Evolutionary conservation across 2,888 invertebrate genomes (phyloP).

Genomic region (Pseudococcus jackbeardsleyi): DNA sequence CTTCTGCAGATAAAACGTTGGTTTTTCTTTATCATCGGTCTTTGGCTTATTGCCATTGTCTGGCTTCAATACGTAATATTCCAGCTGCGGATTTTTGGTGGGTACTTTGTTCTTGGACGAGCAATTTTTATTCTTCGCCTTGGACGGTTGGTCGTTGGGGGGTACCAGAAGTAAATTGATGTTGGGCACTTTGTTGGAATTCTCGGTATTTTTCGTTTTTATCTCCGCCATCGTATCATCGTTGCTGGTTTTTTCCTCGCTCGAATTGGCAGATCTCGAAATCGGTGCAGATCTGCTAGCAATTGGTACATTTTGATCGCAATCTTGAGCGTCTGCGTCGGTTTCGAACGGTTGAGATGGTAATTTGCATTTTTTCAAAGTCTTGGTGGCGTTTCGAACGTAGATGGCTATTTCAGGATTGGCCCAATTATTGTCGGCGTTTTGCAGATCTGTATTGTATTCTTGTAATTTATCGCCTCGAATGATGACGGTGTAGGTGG

Average conservation of each 20-base stretch:
- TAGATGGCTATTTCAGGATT: constrained; percentile 59
- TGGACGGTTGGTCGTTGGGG: constrained; percentile 8
- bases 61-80: constrained; percentile 61
- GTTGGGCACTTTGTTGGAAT: constrained; percentile 45
- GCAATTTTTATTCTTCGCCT: constrained; percentile 3
- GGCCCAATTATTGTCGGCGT: neutral
- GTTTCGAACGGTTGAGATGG: neutral
- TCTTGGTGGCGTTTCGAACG: constrained; percentile 46
- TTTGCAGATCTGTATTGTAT: constrained; percentile 51
- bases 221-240: no score
- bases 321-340: neutral
- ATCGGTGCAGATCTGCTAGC: constrained; percentile 34
- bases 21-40: neutral
- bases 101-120: constrained; percentile 5
- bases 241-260: neutral
- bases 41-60: constrained; percentile 39
- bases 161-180: constrained; percentile 62
- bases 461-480: constrained; percentile 56
- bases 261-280: neutral
- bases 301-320: neutral
- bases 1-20: constrained; percentile 38
- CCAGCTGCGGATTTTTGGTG: constrained; percentile 30
- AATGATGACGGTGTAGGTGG: constrained; percentile 57
- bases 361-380: neutral
- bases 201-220: neutral